Evolutionary conservation across 2,888 invertebrate genomes (phyloP), one percentile per base, ranked within the genome.

Genomic region (Athalia rosae): DNA sequence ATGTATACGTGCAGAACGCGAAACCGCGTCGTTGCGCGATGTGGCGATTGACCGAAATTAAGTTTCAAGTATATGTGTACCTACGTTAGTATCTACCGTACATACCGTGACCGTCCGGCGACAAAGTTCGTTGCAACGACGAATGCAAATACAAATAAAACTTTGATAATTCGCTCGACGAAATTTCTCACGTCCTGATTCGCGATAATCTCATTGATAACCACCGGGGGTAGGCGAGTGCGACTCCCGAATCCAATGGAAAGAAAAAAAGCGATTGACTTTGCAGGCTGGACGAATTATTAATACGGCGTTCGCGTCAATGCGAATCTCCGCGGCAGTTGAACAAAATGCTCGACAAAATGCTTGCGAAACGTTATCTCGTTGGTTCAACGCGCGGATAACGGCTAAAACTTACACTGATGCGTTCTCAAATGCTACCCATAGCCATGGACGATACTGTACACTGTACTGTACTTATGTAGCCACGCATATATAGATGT

Each of bases 361-460:
- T 41, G 67, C 67, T 67, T 67, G 53, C 67, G 4, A 28, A n/a
- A 53, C 53, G 67, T 67, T 67, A 67, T 67, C 67, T 67, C 67
- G 67, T 41, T 53, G 41, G 11, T 67, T 67, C 53, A 67, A 67
- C 67, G 67, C 67, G 67, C 67, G 67, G 67, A 50, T 53, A 67
- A 67, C 53, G 50, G 50, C 50, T 15, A 50, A 15, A 28, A 41
- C 50, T 66, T 3, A 50, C 53, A 50, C 50, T 11, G n/a, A 53
- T 28, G 15, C 48, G 67, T 15, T 53, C 11, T 28, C 50, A 67
- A 48, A 45, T 43, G 43, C 28, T 28, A 28, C 28, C 28, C n/a
- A n/a, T 28, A 28, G 28, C 28, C 28, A 28, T 2, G 28, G 28
- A 28, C 28, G 28, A 1, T 28, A 28, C n/a, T n/a, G n/a, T n/a